Evolutionary conservation across 2,113 vertebrate genomes (phyloP).

Genomic region (Gymnarchus niloticus): DNA sequence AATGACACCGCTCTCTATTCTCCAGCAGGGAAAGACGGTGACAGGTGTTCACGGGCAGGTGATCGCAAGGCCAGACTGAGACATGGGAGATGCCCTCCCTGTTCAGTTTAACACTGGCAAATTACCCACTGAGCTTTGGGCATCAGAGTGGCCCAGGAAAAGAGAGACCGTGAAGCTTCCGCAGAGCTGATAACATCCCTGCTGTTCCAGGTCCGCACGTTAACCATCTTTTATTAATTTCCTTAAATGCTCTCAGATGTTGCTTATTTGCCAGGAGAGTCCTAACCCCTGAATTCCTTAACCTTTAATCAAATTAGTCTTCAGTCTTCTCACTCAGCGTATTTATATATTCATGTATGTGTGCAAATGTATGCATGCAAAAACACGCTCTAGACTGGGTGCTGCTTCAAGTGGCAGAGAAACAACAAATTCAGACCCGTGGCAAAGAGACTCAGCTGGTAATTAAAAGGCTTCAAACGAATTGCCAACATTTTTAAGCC

Average conservation of each 20-base stretch:
- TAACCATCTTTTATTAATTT: too few species aligned
- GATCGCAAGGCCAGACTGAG: not conserved
- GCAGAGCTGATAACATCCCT: not conserved
- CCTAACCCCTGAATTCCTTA: not conserved
- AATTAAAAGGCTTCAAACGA: too few species aligned
- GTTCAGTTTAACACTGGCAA: not conserved
- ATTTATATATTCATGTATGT: too few species aligned
- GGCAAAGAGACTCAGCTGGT: too few species aligned
- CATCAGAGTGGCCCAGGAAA: not conserved
- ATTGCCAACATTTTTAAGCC: too few species aligned
- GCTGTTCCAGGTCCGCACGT: not conserved
- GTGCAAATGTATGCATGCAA: too few species aligned
- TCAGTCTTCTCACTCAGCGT: too few species aligned
- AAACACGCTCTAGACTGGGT: too few species aligned
- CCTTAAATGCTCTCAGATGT: conserved; percentile 7
- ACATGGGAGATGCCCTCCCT: not conserved
- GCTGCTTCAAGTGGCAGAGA: too few species aligned
- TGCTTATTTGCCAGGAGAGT: not conserved
- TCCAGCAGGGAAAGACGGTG: not conserved
- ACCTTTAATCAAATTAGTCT: not conserved
- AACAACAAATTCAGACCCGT: too few species aligned
- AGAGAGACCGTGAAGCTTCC: not conserved
- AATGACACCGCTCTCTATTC: not conserved
- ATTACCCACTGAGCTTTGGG: not conserved
- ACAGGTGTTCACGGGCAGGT: not conserved